Evolutionary conservation across 2,888 invertebrate species (phyloP), one percentile per base, ranked within the genome.

Genomic region (Harpalus rufipes): DNA sequence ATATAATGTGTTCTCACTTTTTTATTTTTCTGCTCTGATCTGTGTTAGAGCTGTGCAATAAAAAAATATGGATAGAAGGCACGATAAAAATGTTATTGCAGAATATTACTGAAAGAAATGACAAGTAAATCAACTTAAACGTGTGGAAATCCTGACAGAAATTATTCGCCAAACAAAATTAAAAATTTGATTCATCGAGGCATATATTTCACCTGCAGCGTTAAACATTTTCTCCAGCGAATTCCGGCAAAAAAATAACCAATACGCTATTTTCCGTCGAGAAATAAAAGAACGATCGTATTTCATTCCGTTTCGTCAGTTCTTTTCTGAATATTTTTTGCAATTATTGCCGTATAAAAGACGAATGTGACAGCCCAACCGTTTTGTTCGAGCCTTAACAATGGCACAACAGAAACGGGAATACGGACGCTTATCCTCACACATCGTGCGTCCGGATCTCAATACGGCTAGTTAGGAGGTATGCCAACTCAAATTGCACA

Each of bases 321-420:
- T 81, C 81, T 81, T 81, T 81, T 68, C 68, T 51, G 78, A 78
- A 78, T 78, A 78, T 78, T 78, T 78, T 78, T 78, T 78, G 78
- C 81, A 65, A 81, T 81, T 65, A 81, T 81, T 65, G 65, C 81
- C 44, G 39, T 81, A 68, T 68, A 81, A 81, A 81, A 81, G 81
- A 81, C 68, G 63, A 68, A 81, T 81, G 81, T 81, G 81, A 81
- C 81, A 81, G 81, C 32, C 25, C 65, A 81, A 81, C 65, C 81
- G 32, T 68, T 81, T 81, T 44, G 61, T 61, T 44, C 80, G 39
- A 32, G 80, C 41, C 18, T 21, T 61, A 80, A 81, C 68, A 81
- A 81, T 51, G 18, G 41, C 78, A 6, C 58, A 56, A 78, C 18
- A 21, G 39, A 32, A 32, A 68, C 44, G 72, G 44, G 72, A 44